phyloP scores from a whole-genome alignment of 2,888 invertebrate species.

The Tetragonisca angustula region DNA sequence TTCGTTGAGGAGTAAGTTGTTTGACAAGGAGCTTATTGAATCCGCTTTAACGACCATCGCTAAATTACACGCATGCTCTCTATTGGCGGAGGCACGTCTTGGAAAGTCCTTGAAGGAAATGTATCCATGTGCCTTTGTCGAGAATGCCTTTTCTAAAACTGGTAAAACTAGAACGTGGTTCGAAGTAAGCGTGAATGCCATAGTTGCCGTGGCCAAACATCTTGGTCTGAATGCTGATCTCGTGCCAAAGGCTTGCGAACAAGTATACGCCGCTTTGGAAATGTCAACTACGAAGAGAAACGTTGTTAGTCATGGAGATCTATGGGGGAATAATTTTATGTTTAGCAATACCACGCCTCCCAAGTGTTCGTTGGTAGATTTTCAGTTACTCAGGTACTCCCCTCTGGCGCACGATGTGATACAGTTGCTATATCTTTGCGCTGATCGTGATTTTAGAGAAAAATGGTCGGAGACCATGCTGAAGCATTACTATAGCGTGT shows the following conservation, averaged over 20 bases:
- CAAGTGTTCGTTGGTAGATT: constrained; percentile 89
- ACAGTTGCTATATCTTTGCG: constrained; percentile 86
- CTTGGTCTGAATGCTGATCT: constrained; percentile 63
- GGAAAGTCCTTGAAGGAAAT: constrained; percentile 69
- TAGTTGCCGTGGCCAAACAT: constrained; percentile 71
- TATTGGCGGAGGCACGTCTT: constrained; percentile 75
- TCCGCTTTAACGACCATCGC: constrained; percentile 76
- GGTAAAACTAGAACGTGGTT: constrained; percentile 71
- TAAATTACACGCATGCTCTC: constrained; percentile 77
- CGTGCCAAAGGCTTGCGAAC: constrained; percentile 63
- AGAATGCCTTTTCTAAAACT: constrained; percentile 63
- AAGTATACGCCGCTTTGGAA: constrained; percentile 64
- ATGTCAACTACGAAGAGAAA: constrained; percentile 78
- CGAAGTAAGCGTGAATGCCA: constrained; percentile 66
- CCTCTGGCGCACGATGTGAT: constrained; percentile 89
- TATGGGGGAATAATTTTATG: constrained; percentile 88
- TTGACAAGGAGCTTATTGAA: constrained; percentile 70
- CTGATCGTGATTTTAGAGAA: constrained; percentile 85
- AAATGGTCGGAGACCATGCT: constrained; percentile 85
- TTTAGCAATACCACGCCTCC: constrained; percentile 85
- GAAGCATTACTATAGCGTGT: constrained; percentile 85
- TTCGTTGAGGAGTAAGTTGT: constrained; percentile 63
- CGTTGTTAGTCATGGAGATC: constrained; percentile 87
- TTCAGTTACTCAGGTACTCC: constrained; percentile 88
- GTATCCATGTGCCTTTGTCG: constrained; percentile 72